phyloP scores from a whole-genome alignment of 1,140 invertebrate genomes.

The Paraescarpia echinospica region DNA sequence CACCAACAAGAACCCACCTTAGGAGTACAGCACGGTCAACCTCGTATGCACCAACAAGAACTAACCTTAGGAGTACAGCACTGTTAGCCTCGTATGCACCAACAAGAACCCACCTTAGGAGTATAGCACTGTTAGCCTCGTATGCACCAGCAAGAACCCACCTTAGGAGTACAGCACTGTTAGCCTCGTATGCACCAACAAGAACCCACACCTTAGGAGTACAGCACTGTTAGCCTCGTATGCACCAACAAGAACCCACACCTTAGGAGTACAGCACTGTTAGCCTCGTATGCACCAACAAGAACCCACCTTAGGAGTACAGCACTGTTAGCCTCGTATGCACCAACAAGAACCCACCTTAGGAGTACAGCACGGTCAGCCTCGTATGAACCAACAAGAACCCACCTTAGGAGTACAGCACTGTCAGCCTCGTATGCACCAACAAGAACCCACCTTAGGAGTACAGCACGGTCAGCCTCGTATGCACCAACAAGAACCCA shows the following conservation, averaged over 20 bases:
- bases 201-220: conserved; percentile 61
- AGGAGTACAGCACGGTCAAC: conserved; percentile 48
- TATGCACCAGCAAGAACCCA: conserved; percentile 54
- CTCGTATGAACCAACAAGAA: conserved; percentile 51
- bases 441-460: conserved; percentile 61
- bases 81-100: conserved; percentile 51
- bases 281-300: conserved; percentile 50
- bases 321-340: conserved; percentile 47
- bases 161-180: conserved; percentile 60
- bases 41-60: conserved; percentile 51
- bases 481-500: conserved; percentile 55
- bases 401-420: conserved; percentile 60
- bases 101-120: conserved; percentile 61
- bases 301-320: conserved; percentile 61
- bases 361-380: conserved; percentile 48
- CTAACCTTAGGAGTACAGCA: conserved; percentile 60
- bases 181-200: conserved; percentile 50
- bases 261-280: conserved; percentile 60
- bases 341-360: conserved; percentile 61
- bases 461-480: conserved; percentile 45
- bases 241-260: conserved; percentile 54
- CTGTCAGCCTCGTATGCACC: conserved; percentile 51
- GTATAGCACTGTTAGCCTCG: conserved; percentile 45
- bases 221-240: conserved; percentile 48
- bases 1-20: conserved; percentile 61